These are phyloP conservation scores for Cygnus atratus DNA, from an alignment of 2,113 vertebrate species.

Conservation along the genomic window DNA sequence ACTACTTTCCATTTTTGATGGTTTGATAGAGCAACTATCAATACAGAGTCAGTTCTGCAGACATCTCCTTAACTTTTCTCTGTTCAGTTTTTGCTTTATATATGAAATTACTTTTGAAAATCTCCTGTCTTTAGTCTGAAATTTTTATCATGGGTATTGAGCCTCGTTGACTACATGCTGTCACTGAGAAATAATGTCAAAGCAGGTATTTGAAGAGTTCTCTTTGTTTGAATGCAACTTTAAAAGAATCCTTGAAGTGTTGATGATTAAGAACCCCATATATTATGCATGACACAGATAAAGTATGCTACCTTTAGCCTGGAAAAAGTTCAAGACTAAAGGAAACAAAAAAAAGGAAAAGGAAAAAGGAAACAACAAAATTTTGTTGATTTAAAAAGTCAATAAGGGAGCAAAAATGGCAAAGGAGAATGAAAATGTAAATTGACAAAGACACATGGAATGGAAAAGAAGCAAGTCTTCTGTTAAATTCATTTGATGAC, in stretches of 20 bases:
- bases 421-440: conserved; percentile 37
- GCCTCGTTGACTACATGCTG: background rate
- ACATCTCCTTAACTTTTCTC: background rate
- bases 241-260: background rate
- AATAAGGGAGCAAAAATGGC: background rate
- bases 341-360: background rate
- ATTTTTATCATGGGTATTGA: background rate
- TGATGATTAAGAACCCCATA: background rate
- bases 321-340: conserved; percentile 23
- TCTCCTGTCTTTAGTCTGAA: background rate
- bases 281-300: background rate
- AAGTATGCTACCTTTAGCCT: background rate
- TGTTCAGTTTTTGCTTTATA: background rate
- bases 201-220: background rate
- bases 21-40: background rate
- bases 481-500: conserved; percentile 7
- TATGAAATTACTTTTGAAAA: background rate
- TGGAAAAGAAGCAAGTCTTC: conserved; percentile 9
- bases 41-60: background rate
- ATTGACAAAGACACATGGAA: background rate
- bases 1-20: background rate
- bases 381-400: conserved; percentile 17
- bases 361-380: no score
- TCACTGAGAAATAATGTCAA: background rate
- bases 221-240: conserved; percentile 10